These are phyloP conservation scores for Pithys albifrons DNA, from an alignment of 2,113 vertebrate genomes.

Conservation along the genomic window DNA sequence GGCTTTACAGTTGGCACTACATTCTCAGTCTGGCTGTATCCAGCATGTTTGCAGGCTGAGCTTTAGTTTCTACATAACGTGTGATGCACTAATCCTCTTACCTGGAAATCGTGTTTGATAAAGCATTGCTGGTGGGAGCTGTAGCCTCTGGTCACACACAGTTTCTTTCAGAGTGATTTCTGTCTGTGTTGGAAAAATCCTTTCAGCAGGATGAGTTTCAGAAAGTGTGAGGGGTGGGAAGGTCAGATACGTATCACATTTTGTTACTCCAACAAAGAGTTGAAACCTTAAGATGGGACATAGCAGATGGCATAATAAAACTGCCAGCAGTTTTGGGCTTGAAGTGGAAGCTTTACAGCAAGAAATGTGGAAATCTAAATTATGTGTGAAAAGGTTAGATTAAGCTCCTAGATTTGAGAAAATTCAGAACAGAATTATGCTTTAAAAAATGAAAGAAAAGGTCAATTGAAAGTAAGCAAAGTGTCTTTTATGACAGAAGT, in stretches of 20 bases:
- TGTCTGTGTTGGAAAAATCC: neutral
- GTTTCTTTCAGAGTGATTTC: neutral
- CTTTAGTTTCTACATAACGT: neutral
- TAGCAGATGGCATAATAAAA: slow-evolving; percentile 20
- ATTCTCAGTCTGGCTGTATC: neutral
- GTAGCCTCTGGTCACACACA: neutral
- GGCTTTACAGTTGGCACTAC: neutral
- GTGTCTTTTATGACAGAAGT: neutral
- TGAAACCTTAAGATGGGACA: neutral
- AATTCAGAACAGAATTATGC: neutral
- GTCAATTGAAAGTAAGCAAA: neutral
- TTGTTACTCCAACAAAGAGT: neutral
- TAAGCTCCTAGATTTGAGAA: neutral
- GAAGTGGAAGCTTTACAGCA: neutral
- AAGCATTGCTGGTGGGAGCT: neutral
- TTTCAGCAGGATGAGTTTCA: neutral
- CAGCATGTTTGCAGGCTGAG: neutral
- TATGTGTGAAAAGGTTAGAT: neutral
- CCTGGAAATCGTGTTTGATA: neutral
- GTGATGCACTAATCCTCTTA: slow-evolving; percentile 33
- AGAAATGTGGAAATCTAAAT: slow-evolving; percentile 13
- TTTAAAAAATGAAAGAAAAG: neutral
- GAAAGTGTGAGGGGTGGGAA: neutral
- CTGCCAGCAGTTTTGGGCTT: neutral
- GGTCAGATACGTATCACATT: accelerated